Base-by-base conservation (phyloP, 2,888 invertebrate genomes). In the Herminia tarsipennalis region DNA sequence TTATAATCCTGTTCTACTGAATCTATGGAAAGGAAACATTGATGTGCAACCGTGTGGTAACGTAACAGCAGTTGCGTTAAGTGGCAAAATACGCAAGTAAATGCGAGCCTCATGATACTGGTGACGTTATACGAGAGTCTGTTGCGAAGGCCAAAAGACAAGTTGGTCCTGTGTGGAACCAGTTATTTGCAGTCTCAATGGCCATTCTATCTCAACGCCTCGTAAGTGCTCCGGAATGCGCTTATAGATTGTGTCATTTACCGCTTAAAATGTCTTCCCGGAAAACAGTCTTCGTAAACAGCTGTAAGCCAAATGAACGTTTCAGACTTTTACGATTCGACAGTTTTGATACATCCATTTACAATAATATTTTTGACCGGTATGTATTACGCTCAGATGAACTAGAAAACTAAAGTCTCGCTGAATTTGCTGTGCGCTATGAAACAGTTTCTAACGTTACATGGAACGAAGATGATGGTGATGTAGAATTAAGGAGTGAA, bases 1-100 rank as follows among this genome's bases (percentile, higher is more conserved):
- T n/a, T n/a, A n/a, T n/a, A n/a, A n/a, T n/a, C n/a, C n/a, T n/a
- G n/a, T n/a, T n/a, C n/a, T n/a, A n/a, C n/a, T n/a, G n/a, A n/a
- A n/a, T n/a, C 3, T 78, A 25, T 76, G 73, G 73, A 10, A 62
- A 20, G 78, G 52, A 2, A 78, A 79, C 30, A 80, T 80, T 35
- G 73, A 76, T 32, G 47, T 80, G 0, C 74, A 78, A 36, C 75
- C 74, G 2, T 75, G 72, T 49, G 75, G 77, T 5, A 70, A 29
- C 44, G 56, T 72, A 1, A 63, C 66, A 0, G 69, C 76, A 9
- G 66, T 79, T 0, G 62, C 78, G 0, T 29, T 76, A 74, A 20
- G 37, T 75, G n/a, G n/a, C n/a, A n/a, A n/a, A n/a, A n/a, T n/a
- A n/a, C n/a, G n/a, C n/a, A n/a, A n/a, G n/a, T n/a, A n/a, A n/a